Conservation (phyloP, 2,888 invertebrate species). For the Exephanes ischioxanthus region DNA sequence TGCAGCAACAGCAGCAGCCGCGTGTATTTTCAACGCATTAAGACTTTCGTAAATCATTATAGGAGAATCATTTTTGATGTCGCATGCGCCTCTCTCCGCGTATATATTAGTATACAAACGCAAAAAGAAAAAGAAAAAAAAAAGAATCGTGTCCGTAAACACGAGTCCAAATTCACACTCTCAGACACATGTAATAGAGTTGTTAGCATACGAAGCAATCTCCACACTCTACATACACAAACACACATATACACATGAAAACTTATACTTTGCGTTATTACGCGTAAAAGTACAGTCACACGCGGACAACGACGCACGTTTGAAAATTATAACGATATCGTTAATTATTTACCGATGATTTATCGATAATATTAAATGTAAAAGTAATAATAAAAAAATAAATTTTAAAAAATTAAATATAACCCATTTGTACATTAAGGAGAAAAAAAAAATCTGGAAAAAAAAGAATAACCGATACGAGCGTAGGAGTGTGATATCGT, state of each 20-base stretch:
- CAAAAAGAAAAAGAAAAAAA: conserved; percentile 4
- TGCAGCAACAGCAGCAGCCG: conserved; percentile 40
- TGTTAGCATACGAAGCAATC: not conserved
- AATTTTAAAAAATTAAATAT: conserved; percentile 72
- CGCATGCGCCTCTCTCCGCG: conserved; percentile 37
- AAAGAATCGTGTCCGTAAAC: conserved; percentile 3
- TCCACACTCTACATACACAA: conserved; percentile 11
- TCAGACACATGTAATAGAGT: conserved; percentile 5
- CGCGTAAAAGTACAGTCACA: conserved; percentile 51
- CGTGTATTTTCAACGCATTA: conserved; percentile 35
- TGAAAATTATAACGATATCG: conserved; percentile 66
- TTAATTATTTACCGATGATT: conserved; percentile 70
- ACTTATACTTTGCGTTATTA: conserved; percentile 30
- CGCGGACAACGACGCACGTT: conserved; percentile 65
- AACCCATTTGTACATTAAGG: conserved; percentile 75
- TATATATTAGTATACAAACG: not conserved
- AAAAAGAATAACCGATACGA: conserved; percentile 48
- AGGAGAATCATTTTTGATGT: conserved; percentile 31
- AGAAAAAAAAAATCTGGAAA: conserved; percentile 66
- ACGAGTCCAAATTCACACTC: conserved; percentile 2
- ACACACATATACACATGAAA: conserved; percentile 41
- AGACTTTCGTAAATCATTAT: conserved; percentile 44
- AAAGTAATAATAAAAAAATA: conserved; percentile 69
- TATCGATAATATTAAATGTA: conserved; percentile 70
- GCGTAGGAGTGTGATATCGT: conserved; percentile 33